Conservation (phyloP, 2,113 vertebrate genomes). For the Sturnira hondurensis region DNA sequence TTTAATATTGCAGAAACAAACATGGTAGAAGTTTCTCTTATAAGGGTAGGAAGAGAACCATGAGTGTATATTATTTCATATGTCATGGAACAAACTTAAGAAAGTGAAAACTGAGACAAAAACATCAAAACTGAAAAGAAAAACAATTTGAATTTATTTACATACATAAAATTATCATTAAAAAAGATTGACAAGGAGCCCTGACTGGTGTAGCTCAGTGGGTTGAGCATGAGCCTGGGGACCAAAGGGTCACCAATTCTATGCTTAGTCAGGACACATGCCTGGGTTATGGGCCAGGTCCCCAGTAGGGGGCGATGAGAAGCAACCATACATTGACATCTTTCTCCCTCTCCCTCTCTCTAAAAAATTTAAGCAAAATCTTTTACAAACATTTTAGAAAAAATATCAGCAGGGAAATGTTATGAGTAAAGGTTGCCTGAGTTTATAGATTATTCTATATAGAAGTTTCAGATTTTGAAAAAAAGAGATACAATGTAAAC, state of each 20-base stretch:
- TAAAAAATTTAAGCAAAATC: too few species aligned
- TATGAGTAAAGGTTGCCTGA: background rate
- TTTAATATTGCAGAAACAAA: background rate
- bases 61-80: background rate
- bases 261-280: too few species aligned
- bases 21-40: background rate
- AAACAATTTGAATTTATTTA: background rate
- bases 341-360: too few species aligned
- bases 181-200: background rate
- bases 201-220: too few species aligned
- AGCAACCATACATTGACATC: too few species aligned
- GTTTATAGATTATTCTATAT: background rate
- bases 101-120: background rate
- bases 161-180: background rate
- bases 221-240: too few species aligned
- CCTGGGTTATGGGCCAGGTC: too few species aligned
- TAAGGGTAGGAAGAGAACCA: background rate
- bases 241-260: too few species aligned
- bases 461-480: background rate
- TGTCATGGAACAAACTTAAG: background rate
- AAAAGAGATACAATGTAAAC: background rate
- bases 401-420: background rate
- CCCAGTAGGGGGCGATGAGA: too few species aligned
- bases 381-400: too few species aligned
- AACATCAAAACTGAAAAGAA: background rate